A percentile compares a stretch with the other conserved stretches of the same genome.
Evolutionary conservation across 1,140 invertebrate genomes (phyloP).

Genomic region (Drosophila ambigua): DNA sequence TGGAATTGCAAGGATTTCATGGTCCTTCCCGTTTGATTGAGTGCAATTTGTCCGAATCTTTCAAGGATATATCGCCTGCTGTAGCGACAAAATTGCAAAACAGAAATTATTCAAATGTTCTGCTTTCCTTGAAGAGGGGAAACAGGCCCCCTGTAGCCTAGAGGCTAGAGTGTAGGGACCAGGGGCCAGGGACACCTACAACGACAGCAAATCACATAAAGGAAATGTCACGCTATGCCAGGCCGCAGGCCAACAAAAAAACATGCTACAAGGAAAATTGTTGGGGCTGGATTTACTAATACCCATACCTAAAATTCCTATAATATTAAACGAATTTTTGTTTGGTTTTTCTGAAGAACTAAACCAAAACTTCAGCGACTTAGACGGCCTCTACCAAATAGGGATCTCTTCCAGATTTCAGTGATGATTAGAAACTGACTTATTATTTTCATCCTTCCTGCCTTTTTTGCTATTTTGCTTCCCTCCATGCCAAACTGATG

Average conservation of each 20-base stretch:
- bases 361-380: too few relatives aligned
- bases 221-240: constrained; percentile 77
- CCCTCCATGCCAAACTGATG: too few relatives aligned
- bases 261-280: constrained; percentile 23
- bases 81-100: constrained; percentile 56
- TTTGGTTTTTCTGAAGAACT: too few relatives aligned
- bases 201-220: constrained; percentile 71
- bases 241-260: constrained; percentile 44
- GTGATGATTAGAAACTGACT: too few relatives aligned
- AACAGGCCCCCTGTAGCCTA: background rate
- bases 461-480: too few relatives aligned
- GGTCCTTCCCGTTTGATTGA: constrained; percentile 34
- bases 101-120: constrained; percentile 68
- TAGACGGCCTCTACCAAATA: too few relatives aligned
- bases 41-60: constrained; percentile 70
- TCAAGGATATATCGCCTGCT: constrained; percentile 49
- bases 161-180: background rate
- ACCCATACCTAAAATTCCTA: too few relatives aligned
- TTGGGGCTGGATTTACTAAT: too few relatives aligned
- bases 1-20: constrained; percentile 15
- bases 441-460: too few relatives aligned
- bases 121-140: constrained; percentile 9
- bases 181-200: constrained; percentile 27
- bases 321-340: too few relatives aligned
- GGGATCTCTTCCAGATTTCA: too few relatives aligned